Conservation (phyloP, 2,113 vertebrate species). For the Sturnira hondurensis region DNA sequence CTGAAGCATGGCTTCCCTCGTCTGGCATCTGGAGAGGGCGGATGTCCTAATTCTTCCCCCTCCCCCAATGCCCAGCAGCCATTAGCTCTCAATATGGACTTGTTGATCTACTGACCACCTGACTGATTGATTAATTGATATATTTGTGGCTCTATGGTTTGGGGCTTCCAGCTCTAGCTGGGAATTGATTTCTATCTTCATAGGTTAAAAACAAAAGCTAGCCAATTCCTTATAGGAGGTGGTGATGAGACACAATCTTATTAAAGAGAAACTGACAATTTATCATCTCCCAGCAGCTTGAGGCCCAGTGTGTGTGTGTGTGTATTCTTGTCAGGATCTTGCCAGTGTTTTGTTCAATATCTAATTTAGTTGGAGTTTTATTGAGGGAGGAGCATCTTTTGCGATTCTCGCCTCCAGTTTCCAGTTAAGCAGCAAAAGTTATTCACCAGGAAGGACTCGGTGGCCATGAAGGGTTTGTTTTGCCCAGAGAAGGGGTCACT, state of each 20-base stretch:
- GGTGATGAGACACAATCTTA: slow-evolving; percentile 63
- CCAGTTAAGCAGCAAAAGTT: neutral
- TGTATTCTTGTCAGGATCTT: slow-evolving; percentile 46
- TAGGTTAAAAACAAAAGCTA: slow-evolving; percentile 68
- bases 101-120: neutral
- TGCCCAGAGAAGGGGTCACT: neutral
- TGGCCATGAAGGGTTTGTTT: neutral
- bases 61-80: neutral
- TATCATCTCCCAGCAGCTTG: slow-evolving; percentile 52
- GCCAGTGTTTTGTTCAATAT: slow-evolving; percentile 67
- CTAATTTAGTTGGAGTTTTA: slow-evolving; percentile 67
- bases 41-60: neutral
- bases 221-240: slow-evolving; percentile 50
- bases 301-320: neutral
- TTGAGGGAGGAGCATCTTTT: slow-evolving; percentile 15
- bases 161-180: neutral
- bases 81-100: neutral
- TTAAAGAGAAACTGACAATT: slow-evolving; percentile 66
- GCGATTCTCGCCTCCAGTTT: slow-evolving; percentile 28
- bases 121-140: slow-evolving; percentile 57
- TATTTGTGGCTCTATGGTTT: slow-evolving; percentile 16
- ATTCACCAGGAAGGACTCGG: neutral
- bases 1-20: neutral
- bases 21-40: neutral
- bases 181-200: slow-evolving; percentile 70